phyloP scores from a whole-genome alignment of 2,888 invertebrate species.

The Eupithecia abbreviata region DNA sequence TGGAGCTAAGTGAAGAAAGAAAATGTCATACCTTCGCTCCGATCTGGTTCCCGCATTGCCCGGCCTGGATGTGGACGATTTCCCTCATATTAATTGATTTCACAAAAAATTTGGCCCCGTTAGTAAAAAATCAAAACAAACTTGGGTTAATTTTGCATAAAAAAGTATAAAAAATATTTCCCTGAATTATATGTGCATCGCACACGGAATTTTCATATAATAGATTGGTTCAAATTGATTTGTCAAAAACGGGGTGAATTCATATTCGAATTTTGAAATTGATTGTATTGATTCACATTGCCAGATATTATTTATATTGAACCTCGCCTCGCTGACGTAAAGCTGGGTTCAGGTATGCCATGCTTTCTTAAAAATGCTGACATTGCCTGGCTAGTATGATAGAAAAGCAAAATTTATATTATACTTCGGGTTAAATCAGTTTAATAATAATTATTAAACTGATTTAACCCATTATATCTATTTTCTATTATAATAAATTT shows the following conservation, averaged over 20 bases:
- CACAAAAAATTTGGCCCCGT: conserved; percentile 63
- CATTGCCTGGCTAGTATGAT: too few relatives aligned
- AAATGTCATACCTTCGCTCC: conserved; percentile 87
- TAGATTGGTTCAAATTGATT: conserved; percentile 53
- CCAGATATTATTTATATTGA: conserved; percentile 35
- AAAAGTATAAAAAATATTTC: conserved; percentile 51
- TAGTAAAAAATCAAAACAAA: conserved; percentile 54
- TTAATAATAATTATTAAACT: too few relatives aligned
- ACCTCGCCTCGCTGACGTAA: conserved; percentile 4
- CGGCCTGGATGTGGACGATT: conserved; percentile 90
- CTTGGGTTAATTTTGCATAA: conserved; percentile 57
- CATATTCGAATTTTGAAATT: conserved; percentile 36
- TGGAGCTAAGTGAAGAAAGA: conserved; percentile 40
- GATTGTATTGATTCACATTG: conserved; percentile 11
- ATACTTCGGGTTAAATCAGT: too few relatives aligned
- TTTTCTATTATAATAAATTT: too few relatives aligned
- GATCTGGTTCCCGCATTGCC: conserved; percentile 86
- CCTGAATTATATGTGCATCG: conserved; percentile 55
- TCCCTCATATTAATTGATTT: conserved; percentile 87
- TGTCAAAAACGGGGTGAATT: conserved; percentile 45
- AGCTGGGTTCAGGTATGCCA: neutral
- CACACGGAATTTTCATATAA: conserved; percentile 62
- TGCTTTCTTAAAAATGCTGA: neutral
- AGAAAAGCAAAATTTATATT: too few relatives aligned
- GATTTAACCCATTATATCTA: too few relatives aligned